Evolutionary conservation across 2,113 vertebrate species (phyloP).

Genomic region (Circaetus gallicus): DNA sequence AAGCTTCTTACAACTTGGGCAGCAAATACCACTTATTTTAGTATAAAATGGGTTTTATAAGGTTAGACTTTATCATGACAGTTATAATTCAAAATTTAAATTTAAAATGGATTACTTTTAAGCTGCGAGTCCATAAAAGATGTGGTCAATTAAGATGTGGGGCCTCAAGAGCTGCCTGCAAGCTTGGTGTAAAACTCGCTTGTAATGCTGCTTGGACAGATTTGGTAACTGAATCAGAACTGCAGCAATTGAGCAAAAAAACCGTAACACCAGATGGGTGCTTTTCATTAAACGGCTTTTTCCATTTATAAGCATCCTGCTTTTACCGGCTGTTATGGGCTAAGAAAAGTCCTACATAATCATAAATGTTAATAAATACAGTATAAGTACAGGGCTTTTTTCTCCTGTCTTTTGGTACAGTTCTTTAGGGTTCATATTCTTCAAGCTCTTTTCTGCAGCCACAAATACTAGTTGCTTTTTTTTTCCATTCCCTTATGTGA

Average conservation of each 20-base stretch:
- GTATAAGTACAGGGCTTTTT: neutral
- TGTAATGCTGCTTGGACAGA: neutral
- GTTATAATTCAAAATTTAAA: neutral
- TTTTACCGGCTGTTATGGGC: neutral
- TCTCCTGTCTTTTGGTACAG: rapidly evolving
- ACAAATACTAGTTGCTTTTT: neutral
- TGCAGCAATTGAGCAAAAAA: neutral
- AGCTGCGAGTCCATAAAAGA: neutral
- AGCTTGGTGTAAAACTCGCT: neutral
- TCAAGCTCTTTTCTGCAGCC: neutral
- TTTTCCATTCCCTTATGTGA: neutral
- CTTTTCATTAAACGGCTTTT: neutral
- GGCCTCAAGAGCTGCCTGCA: neutral
- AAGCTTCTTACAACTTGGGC: neutral
- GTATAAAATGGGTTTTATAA: neutral
- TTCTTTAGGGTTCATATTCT: neutral
- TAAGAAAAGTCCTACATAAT: neutral
- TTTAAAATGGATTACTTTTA: neutral
- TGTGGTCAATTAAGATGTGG: rapidly evolving
- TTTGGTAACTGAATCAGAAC: neutral
- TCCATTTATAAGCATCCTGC: neutral
- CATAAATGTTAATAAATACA: neutral
- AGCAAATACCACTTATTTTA: neutral
- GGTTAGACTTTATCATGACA: neutral
- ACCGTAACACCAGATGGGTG: neutral